Evolutionary conservation across 2,113 vertebrate species (phyloP).

Genomic region (Chiloscyllium plagiosum): DNA sequence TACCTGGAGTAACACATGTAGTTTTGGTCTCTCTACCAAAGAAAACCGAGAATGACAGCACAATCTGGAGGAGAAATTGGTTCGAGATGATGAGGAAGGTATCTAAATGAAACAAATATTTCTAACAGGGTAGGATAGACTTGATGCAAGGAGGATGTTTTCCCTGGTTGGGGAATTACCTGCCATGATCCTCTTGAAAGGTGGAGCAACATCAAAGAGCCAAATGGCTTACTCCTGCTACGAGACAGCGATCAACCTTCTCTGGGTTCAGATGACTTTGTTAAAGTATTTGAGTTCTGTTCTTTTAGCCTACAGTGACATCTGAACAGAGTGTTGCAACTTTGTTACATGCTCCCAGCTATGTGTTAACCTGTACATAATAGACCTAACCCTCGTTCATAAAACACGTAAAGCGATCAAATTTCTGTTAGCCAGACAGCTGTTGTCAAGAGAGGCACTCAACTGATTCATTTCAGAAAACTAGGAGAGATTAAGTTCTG

Average conservation of each 20-base stretch:
- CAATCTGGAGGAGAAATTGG: no score
- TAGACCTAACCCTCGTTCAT: background rate
- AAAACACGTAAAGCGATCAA: background rate
- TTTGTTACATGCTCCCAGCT: background rate
- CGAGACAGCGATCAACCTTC: background rate
- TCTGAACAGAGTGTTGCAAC: constrained; percentile 20
- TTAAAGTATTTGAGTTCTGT: background rate
- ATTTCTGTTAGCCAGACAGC: background rate
- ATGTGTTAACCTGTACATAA: background rate
- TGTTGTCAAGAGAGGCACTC: background rate
- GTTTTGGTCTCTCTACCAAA: no score
- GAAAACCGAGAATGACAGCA: no score
- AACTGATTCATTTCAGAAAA: background rate
- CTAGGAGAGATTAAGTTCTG: background rate
- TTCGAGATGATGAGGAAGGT: no score
- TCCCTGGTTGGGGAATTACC: no score
- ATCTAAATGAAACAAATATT: no score
- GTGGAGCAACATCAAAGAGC: no score
- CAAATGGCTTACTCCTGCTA: no score
- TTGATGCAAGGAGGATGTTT: no score
- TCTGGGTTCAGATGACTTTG: background rate
- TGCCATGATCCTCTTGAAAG: no score
- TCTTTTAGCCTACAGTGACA: background rate
- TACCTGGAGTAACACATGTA: no score
- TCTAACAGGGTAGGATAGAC: no score